Base-by-base conservation (phyloP, 1,140 invertebrate genomes). In the Drosophila nikananu region DNA sequence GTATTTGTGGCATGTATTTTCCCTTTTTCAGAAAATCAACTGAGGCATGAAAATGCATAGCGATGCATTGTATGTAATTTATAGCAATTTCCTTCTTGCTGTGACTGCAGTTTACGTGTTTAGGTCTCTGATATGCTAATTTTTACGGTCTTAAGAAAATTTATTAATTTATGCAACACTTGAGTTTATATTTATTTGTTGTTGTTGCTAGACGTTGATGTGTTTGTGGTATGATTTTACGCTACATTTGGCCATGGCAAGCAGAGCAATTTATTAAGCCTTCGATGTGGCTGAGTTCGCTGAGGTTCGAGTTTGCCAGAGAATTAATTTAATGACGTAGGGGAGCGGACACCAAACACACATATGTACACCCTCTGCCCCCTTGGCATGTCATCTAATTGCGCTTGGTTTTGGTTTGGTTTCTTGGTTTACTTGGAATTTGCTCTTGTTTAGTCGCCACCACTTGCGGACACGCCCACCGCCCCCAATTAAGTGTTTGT, bases 151-250 rank as follows among this genome's bases (percentile, higher is more conserved):
- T 21, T 35, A 71, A 32, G 67, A 58, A 58, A 84, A 86, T 68
- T 77, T 84, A 81, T 84, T 86, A 84, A 84, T 84, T 86, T 86
- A 84, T 86, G 82, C 82, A 74, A 74, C 67, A 84, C 82, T 84
- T 78, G 55, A 60, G 64, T 32, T 61, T 83, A 83, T 83, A 76
- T 76, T 64, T 76, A 83, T 80, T 76, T 76, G 37, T 49, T 72
- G 68, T 73, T 73, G 67, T 60, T 60, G 61, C 25, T 68, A 41
- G 67, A 48, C 42, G 64, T 67, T 39, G 55, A 73, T 60, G 70
- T 61, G 71, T 73, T 57, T 57, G 54, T 73, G 21, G 44, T 73
- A 66, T 71, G 67, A 78, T 84, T 86, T 84, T 76, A 86, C 68
- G 82, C 82, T 86, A 84, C 82, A 84, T 84, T 84, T 86, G 82